Evolutionary conservation across 2,113 vertebrate species (phyloP), one percentile per base, ranked within the genome.

Genomic region (Brachyhypopomus occidentalis): DNA sequence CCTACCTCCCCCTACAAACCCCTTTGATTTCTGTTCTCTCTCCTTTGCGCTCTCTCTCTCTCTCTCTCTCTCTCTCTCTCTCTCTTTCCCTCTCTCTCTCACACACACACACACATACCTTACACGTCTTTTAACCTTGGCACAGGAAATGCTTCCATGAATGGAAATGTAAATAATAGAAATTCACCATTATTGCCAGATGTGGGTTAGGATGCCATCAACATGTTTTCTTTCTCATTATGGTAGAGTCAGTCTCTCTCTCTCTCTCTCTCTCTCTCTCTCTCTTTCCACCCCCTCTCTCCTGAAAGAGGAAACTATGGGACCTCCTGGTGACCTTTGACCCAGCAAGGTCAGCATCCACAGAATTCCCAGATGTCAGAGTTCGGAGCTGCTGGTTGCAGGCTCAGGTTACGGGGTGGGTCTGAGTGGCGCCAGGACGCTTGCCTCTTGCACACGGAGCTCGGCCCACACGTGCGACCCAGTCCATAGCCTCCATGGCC

Each of bases 331-430:
- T 89, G 90, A 95, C 94, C 94, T 94, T 80, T 94, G 94, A 93
- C 94, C 93, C 74, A 88, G 81, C 76, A 45, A 89, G 94, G 94
- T 96, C 94, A 94, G 91, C 90, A 89, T 92, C 91, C 92, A 88
- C 90, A 90, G 94, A 95, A 94, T 94, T 94, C 92, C 90, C 94
- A 96, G 94, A 95, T 96, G 94, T 95, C 94, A 94, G 91, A 91
- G 90, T 92, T 93, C 92, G 93, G 94, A 92, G 91, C 91, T 86
- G 90, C 90, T 84, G 90, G 89, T 90, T 86, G 90, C 89, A 88
- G 88, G 89, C 93, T 95, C 92, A 89, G 90, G 92, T 95, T 94
- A 92, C 94, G 89, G 89, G 30, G 89, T 62, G 63, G 91, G 92
- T 93, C 93, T 92, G 90, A 91, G 89, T 90, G 94, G 94, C 94